These are phyloP conservation scores for Bombus consobrinus DNA, from an alignment of 1,140 invertebrate species.

Conservation along the genomic window DNA sequence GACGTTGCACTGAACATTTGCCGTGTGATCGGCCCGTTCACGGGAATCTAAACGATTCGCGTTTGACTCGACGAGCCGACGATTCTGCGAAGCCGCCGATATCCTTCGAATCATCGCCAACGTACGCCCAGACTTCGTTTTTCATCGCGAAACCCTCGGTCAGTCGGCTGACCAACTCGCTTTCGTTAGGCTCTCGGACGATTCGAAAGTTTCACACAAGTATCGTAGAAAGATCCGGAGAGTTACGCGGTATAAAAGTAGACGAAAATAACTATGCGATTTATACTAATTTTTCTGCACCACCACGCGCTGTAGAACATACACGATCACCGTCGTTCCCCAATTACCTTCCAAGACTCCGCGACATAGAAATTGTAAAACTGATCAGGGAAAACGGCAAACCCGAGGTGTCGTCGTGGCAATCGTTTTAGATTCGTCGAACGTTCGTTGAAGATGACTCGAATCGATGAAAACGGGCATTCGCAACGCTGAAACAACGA, in stretches of 20 bases:
- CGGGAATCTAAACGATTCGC: background rate
- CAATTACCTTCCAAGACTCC: background rate
- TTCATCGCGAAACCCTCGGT: background rate
- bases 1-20: background rate
- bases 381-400: background rate
- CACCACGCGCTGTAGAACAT: background rate
- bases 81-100: background rate
- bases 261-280: constrained; percentile 51
- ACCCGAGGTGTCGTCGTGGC: background rate
- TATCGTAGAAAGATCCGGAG: constrained; percentile 27
- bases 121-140: background rate
- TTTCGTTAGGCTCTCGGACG: background rate
- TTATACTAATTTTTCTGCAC: constrained; percentile 4
- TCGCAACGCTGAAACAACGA: constrained; percentile 9
- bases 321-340: background rate
- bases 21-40: background rate
- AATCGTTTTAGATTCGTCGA: background rate
- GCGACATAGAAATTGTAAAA: background rate
- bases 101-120: background rate
- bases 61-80: background rate
- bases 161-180: background rate
- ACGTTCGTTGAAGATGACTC: background rate
- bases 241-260: constrained; percentile 47
- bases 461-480: background rate
- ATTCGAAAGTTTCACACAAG: background rate